Percentiles rank a stretch among this genome's conserved stretches.
Evolutionary conservation across 1,140 invertebrate species (phyloP).

Genomic region (Physella acuta): DNA sequence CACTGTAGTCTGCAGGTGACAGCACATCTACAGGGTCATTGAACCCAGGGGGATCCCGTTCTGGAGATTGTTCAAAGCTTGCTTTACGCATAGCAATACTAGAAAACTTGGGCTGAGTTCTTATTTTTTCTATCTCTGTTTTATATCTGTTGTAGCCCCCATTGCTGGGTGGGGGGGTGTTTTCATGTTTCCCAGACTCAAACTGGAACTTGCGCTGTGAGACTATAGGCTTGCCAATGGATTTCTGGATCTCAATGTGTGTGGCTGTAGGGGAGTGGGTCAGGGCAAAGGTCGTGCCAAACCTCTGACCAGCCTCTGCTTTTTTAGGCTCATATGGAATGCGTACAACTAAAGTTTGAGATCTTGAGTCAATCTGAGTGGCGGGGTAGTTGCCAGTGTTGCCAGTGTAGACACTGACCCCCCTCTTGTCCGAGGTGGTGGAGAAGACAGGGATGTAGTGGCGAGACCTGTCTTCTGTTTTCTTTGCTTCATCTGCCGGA

Average conservation of each 20-base stretch:
- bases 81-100: conserved; percentile 43
- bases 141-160: conserved; percentile 37
- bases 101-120: conserved; percentile 44
- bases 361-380: conserved; percentile 6
- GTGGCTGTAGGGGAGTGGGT: conserved; percentile 42
- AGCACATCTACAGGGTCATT: neutral
- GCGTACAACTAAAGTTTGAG: conserved; percentile 32
- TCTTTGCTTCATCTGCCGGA: neutral
- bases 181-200: conserved; percentile 42
- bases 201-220: conserved; percentile 50
- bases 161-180: conserved; percentile 17
- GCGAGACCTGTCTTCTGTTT: too few relatives aligned
- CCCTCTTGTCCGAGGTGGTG: conserved; percentile 39
- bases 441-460: conserved; percentile 47
- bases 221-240: conserved; percentile 34
- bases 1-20: conserved; percentile 6
- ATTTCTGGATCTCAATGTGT: conserved; percentile 42
- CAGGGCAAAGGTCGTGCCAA: conserved; percentile 48
- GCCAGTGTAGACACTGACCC: neutral
- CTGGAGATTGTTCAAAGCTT: conserved; percentile 44
- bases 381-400: too few relatives aligned
- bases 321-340: conserved; percentile 29
- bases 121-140: conserved; percentile 52
- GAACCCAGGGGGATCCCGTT: conserved; percentile 23
- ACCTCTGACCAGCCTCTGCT: conserved; percentile 26